phyloP scores from a whole-genome alignment of 2,113 vertebrate genomes.

The Cavia aperea region DNA sequence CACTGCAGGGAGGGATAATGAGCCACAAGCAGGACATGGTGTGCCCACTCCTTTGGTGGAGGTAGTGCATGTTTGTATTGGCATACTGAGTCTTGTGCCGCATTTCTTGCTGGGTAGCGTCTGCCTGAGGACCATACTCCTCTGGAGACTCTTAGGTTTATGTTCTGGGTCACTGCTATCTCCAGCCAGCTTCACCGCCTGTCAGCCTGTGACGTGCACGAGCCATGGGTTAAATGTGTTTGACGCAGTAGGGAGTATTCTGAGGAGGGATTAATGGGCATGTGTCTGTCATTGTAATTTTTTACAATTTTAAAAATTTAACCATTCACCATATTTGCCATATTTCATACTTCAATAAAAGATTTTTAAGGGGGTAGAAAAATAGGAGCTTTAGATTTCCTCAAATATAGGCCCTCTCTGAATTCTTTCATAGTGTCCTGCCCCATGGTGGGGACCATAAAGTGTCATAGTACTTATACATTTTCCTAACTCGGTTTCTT shows the following conservation, averaged over 20 bases:
- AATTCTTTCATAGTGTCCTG: not conserved
- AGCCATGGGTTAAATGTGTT: too few relatives aligned
- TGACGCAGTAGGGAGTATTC: not conserved
- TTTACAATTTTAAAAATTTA: not conserved
- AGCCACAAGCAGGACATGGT: not conserved
- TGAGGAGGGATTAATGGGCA: not conserved
- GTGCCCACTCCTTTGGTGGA: not conserved
- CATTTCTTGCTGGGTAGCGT: not conserved
- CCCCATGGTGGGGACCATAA: not conserved
- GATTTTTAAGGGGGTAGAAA: not conserved
- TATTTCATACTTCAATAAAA: not conserved
- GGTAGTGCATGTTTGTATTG: not conserved
- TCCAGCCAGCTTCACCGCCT: not conserved
- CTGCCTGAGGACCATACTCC: not conserved
- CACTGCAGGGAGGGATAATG: not conserved
- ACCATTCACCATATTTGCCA: not conserved
- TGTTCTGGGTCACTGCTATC: not conserved
- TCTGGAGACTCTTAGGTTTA: not conserved
- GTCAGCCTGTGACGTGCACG: not conserved
- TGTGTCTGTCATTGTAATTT: not conserved
- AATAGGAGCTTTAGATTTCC: not conserved
- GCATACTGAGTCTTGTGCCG: not conserved
- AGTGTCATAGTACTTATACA: too few relatives aligned
- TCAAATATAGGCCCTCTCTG: not conserved
- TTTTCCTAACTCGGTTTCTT: not conserved